Base-by-base conservation (phyloP, 2,113 vertebrate genomes). In the Proteles cristata region DNA sequence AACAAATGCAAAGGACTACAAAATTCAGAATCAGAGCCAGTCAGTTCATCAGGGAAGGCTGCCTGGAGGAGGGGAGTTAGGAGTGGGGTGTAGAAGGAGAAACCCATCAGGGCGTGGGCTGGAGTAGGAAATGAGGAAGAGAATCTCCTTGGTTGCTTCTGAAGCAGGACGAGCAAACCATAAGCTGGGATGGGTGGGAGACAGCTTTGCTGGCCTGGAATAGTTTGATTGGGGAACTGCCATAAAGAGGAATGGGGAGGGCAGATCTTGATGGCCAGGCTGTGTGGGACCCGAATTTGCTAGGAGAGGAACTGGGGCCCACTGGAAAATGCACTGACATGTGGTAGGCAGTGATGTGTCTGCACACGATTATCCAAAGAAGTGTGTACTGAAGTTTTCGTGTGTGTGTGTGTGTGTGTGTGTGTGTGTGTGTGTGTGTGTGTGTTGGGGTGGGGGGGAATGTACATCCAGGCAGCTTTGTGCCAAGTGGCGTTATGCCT, bases 401-500 rank as follows among this genome's bases (percentile, higher is more conserved):
- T 73, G 48, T 48, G 14, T 14, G 39, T 39, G 39, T 39, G 39
- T 39, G 39, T 79, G 2, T 55, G 69, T 68, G 63, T 25, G 61
- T 31, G 5, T 66, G 69, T 7, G 43, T 63, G 63, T 53, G 2
- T 65, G 28, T 17, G 12, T 4, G n/a, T 4, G 26, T 16, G 55
- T 58, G 55, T 58, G 55, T 58, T 21, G 17, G 55, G 55, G 17
- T 3, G 2, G 21, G 35, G n/a, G 63, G 1, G 43, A 33, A n/a
- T 61, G 55, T 14, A 79, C 66, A 43, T 50, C 66, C 53, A 94
- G 66, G 74, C 87, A 85, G 91, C 81, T 95, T 53, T 88, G 82
- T 77, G 88, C 81, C 96, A 94, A 39, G 95, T 88, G 87, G 90
- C 65, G 90, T 53, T 81, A 17, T 82, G 77, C 85, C 58, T 53